phyloP scores from a whole-genome alignment of 2,888 invertebrate species.

The Apeira syringaria region DNA sequence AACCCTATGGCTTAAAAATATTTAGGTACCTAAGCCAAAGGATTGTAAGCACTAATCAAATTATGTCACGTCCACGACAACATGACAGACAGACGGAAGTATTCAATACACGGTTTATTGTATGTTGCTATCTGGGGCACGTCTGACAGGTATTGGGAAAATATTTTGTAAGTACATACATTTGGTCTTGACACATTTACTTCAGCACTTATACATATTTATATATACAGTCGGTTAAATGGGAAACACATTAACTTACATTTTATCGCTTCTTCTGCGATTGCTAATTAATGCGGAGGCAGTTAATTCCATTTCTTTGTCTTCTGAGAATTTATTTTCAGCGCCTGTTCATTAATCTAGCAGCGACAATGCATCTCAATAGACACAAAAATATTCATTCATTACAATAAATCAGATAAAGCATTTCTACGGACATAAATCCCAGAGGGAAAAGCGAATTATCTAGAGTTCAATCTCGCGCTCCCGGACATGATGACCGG shows the following conservation, averaged over 20 bases:
- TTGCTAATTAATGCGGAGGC: not conserved
- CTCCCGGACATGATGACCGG: constrained; percentile 59
- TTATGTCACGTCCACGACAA: too few relatives aligned
- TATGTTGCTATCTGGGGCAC: too few relatives aligned
- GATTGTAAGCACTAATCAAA: too few relatives aligned
- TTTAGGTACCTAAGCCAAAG: too few relatives aligned
- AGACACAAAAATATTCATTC: constrained; percentile 27
- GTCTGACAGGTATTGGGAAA: too few relatives aligned
- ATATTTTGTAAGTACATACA: too few relatives aligned
- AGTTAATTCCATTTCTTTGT: constrained; percentile 8
- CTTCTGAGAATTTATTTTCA: constrained; percentile 4
- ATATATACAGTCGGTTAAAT: not conserved
- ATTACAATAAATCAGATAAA: constrained; percentile 41
- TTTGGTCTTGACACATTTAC: too few relatives aligned
- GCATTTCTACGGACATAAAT: constrained; percentile 43
- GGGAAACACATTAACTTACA: constrained; percentile 13
- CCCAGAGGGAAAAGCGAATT: constrained; percentile 46
- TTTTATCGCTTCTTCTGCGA: constrained; percentile 11
- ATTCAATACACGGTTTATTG: too few relatives aligned
- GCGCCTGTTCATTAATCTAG: constrained; percentile 22
- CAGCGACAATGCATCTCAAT: constrained; percentile 23
- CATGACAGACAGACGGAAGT: too few relatives aligned
- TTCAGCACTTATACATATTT: not conserved
- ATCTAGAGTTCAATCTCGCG: constrained; percentile 47
- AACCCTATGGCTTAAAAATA: too few relatives aligned